Percentiles rank a stretch among this genome's conserved stretches.
phyloP scores from a whole-genome alignment of 2,797 vertebrate genomes.

The Yasuhikotakia modesta region DNA sequence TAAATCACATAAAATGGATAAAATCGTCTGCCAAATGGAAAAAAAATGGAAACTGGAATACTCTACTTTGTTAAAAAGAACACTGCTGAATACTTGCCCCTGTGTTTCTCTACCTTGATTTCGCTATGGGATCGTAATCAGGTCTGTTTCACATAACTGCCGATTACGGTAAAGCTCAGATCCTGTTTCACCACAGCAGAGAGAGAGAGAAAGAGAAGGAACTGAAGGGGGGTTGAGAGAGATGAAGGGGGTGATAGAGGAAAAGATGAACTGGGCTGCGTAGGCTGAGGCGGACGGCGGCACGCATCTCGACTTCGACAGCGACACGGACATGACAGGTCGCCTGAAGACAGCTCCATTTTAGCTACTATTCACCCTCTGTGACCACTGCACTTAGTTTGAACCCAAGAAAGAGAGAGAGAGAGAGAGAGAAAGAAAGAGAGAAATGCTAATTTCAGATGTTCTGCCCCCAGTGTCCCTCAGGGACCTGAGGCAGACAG shows the following conservation, averaged over 20 bases:
- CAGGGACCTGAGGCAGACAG: background rate
- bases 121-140: conserved; percentile 90
- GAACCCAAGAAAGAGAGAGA: conserved; percentile 73
- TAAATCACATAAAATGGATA: background rate
- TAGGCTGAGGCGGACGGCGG: conserved; percentile 50
- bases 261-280: conserved; percentile 10
- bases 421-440: conserved; percentile 18
- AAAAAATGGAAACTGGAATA: background rate
- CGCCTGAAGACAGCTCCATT: conserved; percentile 87
- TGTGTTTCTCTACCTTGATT: conserved; percentile 76
- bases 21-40: background rate
- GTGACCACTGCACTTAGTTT: conserved; percentile 87
- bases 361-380: conserved; percentile 84
- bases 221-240: conserved; percentile 23
- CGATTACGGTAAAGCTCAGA: conserved; percentile 90
- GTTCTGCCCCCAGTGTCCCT: background rate
- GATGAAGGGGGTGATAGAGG: conserved; percentile 31
- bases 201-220: background rate
- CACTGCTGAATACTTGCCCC: background rate
- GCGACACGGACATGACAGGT: conserved; percentile 86
- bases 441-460: conserved; percentile 3
- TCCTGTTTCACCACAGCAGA: conserved; percentile 81
- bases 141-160: conserved; percentile 93
- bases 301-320: conserved; percentile 78
- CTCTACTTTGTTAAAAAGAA: background rate